A percentile compares a stretch with the other conserved stretches of the same genome.
These are phyloP conservation scores for Chironomus tepperi DNA, from an alignment of 1,140 invertebrate species.

Conservation along the genomic window DNA sequence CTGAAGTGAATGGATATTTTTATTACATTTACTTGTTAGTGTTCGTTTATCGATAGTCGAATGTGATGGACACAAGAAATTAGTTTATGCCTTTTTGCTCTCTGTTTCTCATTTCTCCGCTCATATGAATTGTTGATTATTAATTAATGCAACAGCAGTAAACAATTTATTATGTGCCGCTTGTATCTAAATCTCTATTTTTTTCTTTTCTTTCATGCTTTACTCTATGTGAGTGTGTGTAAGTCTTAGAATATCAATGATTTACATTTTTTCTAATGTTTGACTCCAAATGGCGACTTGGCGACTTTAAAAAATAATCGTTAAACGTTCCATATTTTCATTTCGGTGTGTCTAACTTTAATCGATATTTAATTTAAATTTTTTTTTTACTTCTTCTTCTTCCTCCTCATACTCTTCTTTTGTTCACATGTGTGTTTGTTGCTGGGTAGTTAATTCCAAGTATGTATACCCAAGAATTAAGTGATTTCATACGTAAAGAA, in stretches of 20 bases:
- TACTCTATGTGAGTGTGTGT: no score
- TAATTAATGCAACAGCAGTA: conserved; percentile 21
- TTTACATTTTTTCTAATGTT: no score
- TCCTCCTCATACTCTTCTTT: not conserved
- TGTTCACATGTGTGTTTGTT: not conserved
- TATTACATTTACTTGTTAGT: not conserved
- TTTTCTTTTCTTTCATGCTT: not conserved
- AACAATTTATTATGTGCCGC: conserved; percentile 22
- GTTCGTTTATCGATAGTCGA: no score
- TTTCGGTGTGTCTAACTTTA: not conserved
- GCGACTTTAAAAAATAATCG: not conserved
- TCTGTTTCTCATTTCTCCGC: no score
- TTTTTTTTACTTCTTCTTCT: not conserved
- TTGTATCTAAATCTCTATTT: not conserved
- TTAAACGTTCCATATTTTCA: not conserved
- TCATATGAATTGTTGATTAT: not conserved
- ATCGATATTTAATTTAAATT: conserved; percentile 24
- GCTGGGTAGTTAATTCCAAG: no score
- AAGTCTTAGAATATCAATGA: no score
- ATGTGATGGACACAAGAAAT: no score
- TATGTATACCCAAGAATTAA: no score
- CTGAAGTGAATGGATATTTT: not conserved
- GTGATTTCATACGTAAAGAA: no score
- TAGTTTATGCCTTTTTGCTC: no score
- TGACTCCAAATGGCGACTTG: not conserved